phyloP scores from a whole-genome alignment of 2,797 vertebrate genomes.

The Bradypodion pumilum region DNA sequence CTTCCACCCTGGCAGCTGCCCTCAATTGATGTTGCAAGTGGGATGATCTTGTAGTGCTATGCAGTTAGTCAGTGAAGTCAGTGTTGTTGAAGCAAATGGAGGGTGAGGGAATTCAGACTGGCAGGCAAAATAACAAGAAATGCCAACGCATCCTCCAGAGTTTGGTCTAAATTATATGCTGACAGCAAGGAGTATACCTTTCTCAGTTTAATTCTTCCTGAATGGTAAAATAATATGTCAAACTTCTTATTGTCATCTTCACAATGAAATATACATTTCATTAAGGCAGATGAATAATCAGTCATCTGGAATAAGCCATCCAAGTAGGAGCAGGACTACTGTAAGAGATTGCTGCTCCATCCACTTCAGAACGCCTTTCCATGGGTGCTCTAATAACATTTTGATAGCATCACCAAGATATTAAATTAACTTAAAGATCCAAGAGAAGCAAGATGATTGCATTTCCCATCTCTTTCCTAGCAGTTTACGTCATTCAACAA shows the following conservation, averaged over 20 bases:
- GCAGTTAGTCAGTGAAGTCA: background rate
- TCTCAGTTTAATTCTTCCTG: constrained; percentile 27
- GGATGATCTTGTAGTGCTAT: background rate
- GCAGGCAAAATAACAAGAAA: background rate
- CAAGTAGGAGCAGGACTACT: too few relatives aligned
- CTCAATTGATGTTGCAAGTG: background rate
- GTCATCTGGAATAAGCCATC: too few relatives aligned
- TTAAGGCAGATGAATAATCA: constrained; percentile 51
- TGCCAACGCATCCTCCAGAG: background rate
- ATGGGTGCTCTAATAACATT: too few relatives aligned
- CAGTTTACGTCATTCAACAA: too few relatives aligned
- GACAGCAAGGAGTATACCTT: background rate
- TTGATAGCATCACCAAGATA: too few relatives aligned
- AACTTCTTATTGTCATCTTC: constrained; percentile 41
- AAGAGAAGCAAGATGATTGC: too few relatives aligned
- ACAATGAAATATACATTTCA: constrained; percentile 25
- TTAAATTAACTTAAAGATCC: too few relatives aligned
- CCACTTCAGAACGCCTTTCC: too few relatives aligned
- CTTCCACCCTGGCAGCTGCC: too few relatives aligned
- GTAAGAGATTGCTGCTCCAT: too few relatives aligned
- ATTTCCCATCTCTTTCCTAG: too few relatives aligned
- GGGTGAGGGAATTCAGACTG: background rate
- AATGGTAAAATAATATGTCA: constrained; percentile 42
- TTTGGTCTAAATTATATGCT: constrained; percentile 6
- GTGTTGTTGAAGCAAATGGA: background rate